Conservation (phyloP, 2,888 invertebrate species). For the Brachylomia viminalis region DNA sequence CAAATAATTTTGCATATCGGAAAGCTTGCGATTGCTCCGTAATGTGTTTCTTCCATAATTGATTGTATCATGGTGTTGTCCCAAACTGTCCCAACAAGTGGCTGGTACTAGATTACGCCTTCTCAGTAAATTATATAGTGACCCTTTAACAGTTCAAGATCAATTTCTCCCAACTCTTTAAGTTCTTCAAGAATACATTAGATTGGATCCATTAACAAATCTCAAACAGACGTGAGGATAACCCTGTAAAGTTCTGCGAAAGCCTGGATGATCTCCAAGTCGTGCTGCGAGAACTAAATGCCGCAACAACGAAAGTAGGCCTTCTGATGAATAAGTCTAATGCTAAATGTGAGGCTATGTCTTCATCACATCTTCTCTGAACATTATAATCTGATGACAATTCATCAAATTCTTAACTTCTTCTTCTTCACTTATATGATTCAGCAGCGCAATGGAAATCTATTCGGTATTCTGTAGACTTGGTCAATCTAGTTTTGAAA, state of each 20-base stretch:
- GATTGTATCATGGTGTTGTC: not conserved
- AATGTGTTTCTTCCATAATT: not conserved
- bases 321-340: constrained; percentile 26
- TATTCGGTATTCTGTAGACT: not conserved
- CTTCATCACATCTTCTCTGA: constrained; percentile 28
- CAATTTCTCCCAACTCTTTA: not conserved
- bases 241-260: constrained; percentile 44
- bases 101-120: not conserved
- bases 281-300: constrained; percentile 34
- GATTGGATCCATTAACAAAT: constrained; percentile 7
- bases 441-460: constrained; percentile 13
- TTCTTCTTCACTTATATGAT: not conserved
- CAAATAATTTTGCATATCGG: not conserved
- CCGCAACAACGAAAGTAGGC: constrained; percentile 34
- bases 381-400: not conserved
- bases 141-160: not conserved
- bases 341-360: constrained; percentile 7
- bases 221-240: constrained; percentile 33
- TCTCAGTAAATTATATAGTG: not conserved
- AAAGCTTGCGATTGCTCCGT: not conserved
- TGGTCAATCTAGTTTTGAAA: not conserved
- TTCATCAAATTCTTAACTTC: not conserved
- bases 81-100: not conserved
- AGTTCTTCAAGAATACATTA: not conserved
- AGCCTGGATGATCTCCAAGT: constrained; percentile 55